A percentile compares a stretch with the other conserved stretches of the same genome.
phyloP scores from a whole-genome alignment of 2,113 vertebrate genomes.

The Larimichthys crocea region DNA sequence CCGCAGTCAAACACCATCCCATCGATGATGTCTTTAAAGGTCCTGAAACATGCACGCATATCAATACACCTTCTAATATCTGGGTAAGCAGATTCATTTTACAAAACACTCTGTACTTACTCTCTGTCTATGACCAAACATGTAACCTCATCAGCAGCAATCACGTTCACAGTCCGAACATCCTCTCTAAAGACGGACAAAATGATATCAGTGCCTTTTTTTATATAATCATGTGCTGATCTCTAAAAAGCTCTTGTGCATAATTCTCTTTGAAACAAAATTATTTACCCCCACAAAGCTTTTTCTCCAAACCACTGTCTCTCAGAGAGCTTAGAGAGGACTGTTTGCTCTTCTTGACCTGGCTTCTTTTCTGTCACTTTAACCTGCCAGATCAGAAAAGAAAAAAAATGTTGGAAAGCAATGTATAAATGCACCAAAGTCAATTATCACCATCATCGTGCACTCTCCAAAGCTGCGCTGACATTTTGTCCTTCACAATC shows the following conservation, averaged over 20 bases:
- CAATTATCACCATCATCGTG: constrained; percentile 44
- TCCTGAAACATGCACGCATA: constrained; percentile 58
- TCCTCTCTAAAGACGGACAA: constrained; percentile 73
- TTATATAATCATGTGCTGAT: neutral
- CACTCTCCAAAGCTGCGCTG: constrained; percentile 24
- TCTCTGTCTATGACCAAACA: constrained; percentile 82
- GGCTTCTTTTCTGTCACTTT: constrained; percentile 77
- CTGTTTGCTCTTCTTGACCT: constrained; percentile 68
- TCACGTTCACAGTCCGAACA: constrained; percentile 66
- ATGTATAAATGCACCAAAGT: constrained; percentile 11
- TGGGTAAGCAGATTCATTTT: neutral
- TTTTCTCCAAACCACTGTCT: constrained; percentile 85
- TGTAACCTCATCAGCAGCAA: constrained; percentile 74
- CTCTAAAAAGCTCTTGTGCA: neutral
- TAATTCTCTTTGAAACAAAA: neutral
- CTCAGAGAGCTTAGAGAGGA: constrained; percentile 75
- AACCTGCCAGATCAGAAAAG: constrained; percentile 71
- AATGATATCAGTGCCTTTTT: neutral
- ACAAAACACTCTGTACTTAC: constrained; percentile 65
- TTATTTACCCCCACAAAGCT: constrained; percentile 80
- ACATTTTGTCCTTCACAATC: constrained; percentile 45
- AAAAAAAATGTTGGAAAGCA: constrained; percentile 13
- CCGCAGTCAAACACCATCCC: constrained; percentile 58
- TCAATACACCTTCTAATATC: neutral
- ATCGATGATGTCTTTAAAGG: constrained; percentile 69